Base-by-base conservation (phyloP, 2,797 vertebrate genomes). In the Etheostoma nigrum region DNA sequence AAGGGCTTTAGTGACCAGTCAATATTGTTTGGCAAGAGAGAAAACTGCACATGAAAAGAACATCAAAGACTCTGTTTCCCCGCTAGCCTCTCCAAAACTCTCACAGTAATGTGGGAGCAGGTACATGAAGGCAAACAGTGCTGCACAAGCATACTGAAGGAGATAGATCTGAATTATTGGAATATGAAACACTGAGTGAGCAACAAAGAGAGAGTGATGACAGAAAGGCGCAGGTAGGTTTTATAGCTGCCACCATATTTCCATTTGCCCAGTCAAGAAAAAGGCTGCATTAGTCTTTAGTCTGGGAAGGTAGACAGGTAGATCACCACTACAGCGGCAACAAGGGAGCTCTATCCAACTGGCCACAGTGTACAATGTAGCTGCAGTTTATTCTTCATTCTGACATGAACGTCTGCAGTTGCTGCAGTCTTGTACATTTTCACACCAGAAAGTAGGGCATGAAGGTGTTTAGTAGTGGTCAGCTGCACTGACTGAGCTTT, bases 381-480 rank as follows among this genome's bases (percentile, higher is more conserved):
- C 65, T 67, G 60, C 59, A 67, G 68, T 71, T 74, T 63, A 78
- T 27, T 27, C 27, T 27, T 42, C 62, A n/a, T 21, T 73, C 45
- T 19, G 12, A 60, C 47, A 48, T 57, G 51, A 86, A 55, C 47
- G n/a, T 67, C 66, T 59, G 54, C 9, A 52, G 27, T 48, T 27
- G 23, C 40, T 68, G 33, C 48, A 30, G 57, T 33, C 58, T 65
- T 19, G 27, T 36, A 48, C 36, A 13, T 36, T 77, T 75, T 25
- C 40, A 67, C 67, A 55, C 63, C 36, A 57, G 65, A 16, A 70
- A 58, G 11, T 30, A 51, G 42, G 21, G 25, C 25, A 61, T 71
- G 40, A 70, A 68, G 74, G 68, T 74, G 71, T 66, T 63, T 75
- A 62, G 53, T 18, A 49, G 21, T 69, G 51, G 68, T 78, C 82